Evolutionary conservation across 1,140 invertebrate species (phyloP).

Genomic region (Drosophila orosa): DNA sequence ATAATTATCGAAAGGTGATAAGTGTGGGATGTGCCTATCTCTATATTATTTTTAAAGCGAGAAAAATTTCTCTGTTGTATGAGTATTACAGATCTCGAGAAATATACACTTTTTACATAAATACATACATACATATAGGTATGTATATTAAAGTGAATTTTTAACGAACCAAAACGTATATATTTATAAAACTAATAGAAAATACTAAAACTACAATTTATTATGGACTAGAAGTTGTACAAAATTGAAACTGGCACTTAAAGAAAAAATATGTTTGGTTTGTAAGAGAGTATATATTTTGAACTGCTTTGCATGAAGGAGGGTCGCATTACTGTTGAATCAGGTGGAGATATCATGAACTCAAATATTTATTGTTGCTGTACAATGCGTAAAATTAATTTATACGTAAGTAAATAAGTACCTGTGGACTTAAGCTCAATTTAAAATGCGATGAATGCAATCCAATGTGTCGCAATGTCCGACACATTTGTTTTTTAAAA

Average conservation of each 20-base stretch:
- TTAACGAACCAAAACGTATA: no score
- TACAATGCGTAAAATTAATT: constrained; percentile 47
- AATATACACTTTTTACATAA: no score
- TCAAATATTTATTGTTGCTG: constrained; percentile 34
- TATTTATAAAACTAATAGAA: not conserved
- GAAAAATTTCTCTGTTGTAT: no score
- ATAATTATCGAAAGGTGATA: constrained; percentile 43
- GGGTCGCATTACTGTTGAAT: constrained; percentile 30
- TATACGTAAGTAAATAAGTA: constrained; percentile 21
- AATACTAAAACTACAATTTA: not conserved
- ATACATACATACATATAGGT: no score
- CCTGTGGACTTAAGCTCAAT: constrained; percentile 43
- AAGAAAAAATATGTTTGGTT: not conserved
- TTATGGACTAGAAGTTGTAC: not conserved
- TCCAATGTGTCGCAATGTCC: constrained; percentile 37
- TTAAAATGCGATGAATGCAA: constrained; percentile 13
- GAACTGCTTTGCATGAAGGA: constrained; percentile 21
- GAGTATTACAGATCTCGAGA: no score
- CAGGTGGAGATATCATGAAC: constrained; percentile 33
- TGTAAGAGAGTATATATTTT: not conserved
- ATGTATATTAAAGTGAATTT: no score
- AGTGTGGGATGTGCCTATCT: constrained; percentile 3
- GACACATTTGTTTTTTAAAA: not conserved
- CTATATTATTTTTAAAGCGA: constrained; percentile 3
- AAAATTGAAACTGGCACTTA: not conserved